Percentiles rank a stretch among this genome's conserved stretches.
Evolutionary conservation across 2,797 vertebrate genomes (phyloP).

Genomic region (Hapalemur alaotrensis): DNA sequence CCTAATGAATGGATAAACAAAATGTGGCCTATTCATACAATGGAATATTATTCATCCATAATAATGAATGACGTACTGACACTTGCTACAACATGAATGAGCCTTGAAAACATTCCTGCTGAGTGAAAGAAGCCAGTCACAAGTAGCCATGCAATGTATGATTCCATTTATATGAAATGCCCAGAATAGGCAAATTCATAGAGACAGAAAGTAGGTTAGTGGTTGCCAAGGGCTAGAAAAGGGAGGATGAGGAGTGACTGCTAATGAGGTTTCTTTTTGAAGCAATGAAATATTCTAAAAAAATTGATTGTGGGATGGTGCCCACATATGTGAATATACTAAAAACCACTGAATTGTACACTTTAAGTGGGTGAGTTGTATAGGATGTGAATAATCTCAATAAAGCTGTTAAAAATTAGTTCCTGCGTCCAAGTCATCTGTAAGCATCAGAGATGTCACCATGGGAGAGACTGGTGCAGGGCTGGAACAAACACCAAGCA

Average conservation of each 20-base stretch:
- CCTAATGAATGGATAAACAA: background rate
- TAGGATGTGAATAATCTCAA: background rate
- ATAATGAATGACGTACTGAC: background rate
- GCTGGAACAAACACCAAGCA: background rate
- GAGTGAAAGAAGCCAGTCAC: background rate
- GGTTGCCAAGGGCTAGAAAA: background rate
- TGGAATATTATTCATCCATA: background rate
- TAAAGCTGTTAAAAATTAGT: background rate
- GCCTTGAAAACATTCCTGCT: background rate
- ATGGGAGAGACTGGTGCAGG: background rate
- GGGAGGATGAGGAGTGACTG: background rate
- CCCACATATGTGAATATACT: background rate
- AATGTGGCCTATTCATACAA: background rate
- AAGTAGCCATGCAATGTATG: background rate
- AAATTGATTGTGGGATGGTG: background rate
- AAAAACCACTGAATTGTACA: background rate
- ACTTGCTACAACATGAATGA: background rate
- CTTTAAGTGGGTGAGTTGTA: background rate
- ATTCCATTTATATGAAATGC: background rate
- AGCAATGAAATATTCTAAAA: background rate
- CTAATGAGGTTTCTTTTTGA: background rate
- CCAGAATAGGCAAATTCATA: background rate
- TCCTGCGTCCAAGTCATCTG: background rate
- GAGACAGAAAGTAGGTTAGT: background rate
- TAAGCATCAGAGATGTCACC: background rate